Percentiles rank a stretch among this genome's conserved stretches.
Conservation (phyloP, 2,888 invertebrate genomes). For the Cataglyphis albicans region DNA sequence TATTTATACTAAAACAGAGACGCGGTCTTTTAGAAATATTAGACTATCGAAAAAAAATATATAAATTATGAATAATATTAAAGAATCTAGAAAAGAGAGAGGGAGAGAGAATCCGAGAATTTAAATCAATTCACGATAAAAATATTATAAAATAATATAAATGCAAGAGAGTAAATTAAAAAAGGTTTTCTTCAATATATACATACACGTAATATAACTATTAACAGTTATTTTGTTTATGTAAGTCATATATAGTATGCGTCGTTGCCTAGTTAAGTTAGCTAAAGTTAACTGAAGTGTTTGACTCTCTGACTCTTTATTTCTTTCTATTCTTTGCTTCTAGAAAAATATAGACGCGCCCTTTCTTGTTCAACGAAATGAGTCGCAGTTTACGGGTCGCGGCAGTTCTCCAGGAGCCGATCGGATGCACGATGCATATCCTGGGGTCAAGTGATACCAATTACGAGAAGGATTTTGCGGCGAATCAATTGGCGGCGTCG, state of each 20-base stretch:
- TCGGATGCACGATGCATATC: constrained; percentile 1
- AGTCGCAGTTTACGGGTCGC: not conserved
- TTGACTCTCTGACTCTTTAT: not conserved
- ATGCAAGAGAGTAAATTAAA: not conserved
- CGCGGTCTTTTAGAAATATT: not conserved
- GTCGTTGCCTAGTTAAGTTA: constrained; percentile 1
- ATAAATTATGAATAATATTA: not conserved
- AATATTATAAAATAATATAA: not conserved
- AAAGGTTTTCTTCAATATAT: not conserved
- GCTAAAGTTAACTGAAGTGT: constrained; percentile 3
- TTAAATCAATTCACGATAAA: not conserved
- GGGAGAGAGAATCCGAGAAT: not conserved
- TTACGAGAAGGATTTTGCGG: constrained; percentile 64
- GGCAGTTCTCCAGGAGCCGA: constrained; percentile 12
- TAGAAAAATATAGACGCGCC: not conserved
- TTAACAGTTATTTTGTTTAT: not conserved
- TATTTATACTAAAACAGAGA: not conserved
- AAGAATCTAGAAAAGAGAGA: not conserved
- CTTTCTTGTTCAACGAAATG: not conserved
- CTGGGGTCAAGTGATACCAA: constrained; percentile 75
- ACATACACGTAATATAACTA: not conserved
- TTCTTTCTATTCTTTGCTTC: not conserved
- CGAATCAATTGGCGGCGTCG: constrained; percentile 69
- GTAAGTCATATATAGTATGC: not conserved
- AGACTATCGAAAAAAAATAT: not conserved